Conservation (phyloP, 2,888 invertebrate species). For the Resseliella maxima region DNA sequence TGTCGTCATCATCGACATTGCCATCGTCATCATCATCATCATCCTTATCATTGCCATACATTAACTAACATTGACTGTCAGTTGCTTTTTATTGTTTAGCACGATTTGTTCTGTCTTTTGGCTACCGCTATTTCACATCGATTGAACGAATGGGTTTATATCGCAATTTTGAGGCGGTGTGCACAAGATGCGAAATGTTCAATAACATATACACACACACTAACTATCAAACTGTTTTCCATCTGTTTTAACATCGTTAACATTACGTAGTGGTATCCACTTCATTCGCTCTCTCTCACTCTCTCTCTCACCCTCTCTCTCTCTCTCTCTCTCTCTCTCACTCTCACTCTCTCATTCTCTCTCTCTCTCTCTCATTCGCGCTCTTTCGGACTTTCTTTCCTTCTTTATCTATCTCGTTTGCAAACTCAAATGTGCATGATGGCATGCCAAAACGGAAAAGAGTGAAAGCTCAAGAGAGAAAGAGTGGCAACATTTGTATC, state of each 20-base stretch:
- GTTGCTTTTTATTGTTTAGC: not conserved
- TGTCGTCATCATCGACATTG: constrained; percentile 1
- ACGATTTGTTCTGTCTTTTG: not conserved
- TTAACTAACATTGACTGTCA: constrained; percentile 2
- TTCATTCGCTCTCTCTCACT: not conserved
- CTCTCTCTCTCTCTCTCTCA: too few relatives aligned
- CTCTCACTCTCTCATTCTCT: too few relatives aligned
- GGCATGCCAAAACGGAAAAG: not conserved
- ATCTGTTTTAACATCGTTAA: constrained; percentile 46
- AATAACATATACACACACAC: not conserved
- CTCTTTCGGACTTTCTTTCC: too few relatives aligned
- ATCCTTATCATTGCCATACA: constrained; percentile 12
- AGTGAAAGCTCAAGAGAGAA: not conserved
- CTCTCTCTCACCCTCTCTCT: too few relatives aligned
- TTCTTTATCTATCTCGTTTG: too few relatives aligned
- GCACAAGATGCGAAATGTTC: not conserved
- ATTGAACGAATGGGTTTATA: too few relatives aligned
- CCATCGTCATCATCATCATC: too few relatives aligned
- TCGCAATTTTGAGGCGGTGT: not conserved
- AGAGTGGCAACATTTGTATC: not conserved
- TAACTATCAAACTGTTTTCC: constrained; percentile 36
- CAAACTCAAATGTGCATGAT: not conserved
- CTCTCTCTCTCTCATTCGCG: too few relatives aligned
- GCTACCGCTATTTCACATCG: not conserved
- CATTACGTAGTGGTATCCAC: constrained; percentile 16